Percentiles rank a stretch among this genome's conserved stretches.
Evolutionary conservation across 2,113 vertebrate genomes (phyloP).

Genomic region (Charadrius vociferus): DNA sequence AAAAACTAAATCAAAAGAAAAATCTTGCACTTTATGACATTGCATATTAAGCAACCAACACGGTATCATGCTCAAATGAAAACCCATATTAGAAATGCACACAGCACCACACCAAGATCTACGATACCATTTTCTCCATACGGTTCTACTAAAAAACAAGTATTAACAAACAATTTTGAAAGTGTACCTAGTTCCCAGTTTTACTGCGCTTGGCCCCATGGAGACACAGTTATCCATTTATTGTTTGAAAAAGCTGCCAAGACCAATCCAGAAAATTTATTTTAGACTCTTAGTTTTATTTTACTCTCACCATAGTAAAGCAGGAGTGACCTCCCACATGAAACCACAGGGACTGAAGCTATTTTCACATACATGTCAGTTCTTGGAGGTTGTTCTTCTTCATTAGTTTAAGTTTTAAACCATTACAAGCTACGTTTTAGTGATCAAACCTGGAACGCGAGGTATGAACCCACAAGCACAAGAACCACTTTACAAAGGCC

Average conservation of each 20-base stretch:
- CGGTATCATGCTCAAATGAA: not conserved
- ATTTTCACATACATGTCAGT: not conserved
- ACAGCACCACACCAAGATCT: not conserved
- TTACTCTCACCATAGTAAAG: not conserved
- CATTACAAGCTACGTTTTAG: not conserved
- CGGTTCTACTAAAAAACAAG: not conserved
- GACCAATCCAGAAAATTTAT: not conserved
- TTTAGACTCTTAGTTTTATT: not conserved
- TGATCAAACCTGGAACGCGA: not conserved
- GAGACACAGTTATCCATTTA: not conserved
- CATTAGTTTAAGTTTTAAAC: not conserved
- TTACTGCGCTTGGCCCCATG: not conserved
- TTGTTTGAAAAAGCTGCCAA: not conserved
- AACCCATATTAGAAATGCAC: not conserved
- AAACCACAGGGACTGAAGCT: not conserved
- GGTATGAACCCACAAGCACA: not conserved
- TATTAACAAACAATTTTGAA: not conserved
- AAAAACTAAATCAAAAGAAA: not conserved
- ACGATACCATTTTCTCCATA: not conserved
- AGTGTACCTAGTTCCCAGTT: not conserved
- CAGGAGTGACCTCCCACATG: not conserved
- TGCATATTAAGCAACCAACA: not conserved
- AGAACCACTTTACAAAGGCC: not conserved
- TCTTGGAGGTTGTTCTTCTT: not conserved
- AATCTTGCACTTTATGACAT: not conserved